Evolutionary conservation across 2,797 vertebrate genomes (phyloP).

Genomic region (Pygocentrus nattereri): DNA sequence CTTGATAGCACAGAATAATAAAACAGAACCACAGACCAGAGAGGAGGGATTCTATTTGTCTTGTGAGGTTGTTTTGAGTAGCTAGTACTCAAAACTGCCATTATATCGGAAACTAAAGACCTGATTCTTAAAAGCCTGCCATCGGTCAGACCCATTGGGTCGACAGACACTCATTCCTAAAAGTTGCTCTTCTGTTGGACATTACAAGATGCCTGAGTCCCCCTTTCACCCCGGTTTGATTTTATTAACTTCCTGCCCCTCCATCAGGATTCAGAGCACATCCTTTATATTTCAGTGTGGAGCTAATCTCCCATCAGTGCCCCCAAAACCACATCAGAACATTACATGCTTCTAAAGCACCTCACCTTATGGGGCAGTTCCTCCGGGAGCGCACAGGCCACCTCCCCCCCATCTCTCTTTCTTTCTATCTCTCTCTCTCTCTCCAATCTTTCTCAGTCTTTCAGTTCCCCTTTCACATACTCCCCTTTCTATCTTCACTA

Average conservation of each 20-base stretch:
- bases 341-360: constrained; percentile 58
- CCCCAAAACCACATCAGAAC: constrained; percentile 59
- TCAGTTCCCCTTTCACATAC: neutral
- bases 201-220: neutral
- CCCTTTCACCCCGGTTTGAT: constrained; percentile 15
- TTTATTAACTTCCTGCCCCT: constrained; percentile 58
- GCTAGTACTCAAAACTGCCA: neutral
- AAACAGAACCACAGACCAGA: too few species aligned
- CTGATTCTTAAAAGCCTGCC: neutral
- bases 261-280: constrained; percentile 59
- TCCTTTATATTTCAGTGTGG: constrained; percentile 59
- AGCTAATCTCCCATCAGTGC: constrained; percentile 59
- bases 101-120: neutral
- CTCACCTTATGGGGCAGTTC: constrained; percentile 52
- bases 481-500: neutral
- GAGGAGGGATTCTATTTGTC: too few species aligned
- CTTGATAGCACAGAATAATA: too few species aligned
- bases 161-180: neutral
- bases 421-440: neutral
- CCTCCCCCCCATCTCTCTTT: constrained; percentile 8
- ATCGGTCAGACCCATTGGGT: neutral
- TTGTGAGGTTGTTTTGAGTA: neutral
- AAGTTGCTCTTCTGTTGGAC: neutral
- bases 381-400: constrained; percentile 35
- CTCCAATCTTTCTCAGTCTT: neutral